Evolutionary conservation across 2,113 vertebrate genomes (phyloP).

Genomic region (Sinocyclocheilus rhinocerous): DNA sequence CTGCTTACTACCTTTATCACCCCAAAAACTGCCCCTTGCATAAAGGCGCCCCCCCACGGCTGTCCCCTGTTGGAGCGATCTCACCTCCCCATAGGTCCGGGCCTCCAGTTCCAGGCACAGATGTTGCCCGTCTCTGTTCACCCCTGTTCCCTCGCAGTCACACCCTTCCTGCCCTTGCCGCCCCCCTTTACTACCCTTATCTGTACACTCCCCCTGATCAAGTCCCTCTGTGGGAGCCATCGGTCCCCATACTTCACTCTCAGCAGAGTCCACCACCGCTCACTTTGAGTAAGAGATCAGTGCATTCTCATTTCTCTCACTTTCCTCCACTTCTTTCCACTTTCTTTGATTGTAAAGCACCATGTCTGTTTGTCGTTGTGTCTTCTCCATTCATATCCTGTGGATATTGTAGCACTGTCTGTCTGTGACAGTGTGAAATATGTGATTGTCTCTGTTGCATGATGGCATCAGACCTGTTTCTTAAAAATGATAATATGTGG

Average conservation of each 20-base stretch:
- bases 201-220: slow-evolving; percentile 70
- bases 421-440: slow-evolving; percentile 1
- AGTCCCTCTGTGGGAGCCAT: slow-evolving; percentile 64
- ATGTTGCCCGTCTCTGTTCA: slow-evolving; percentile 79
- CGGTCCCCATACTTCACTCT: slow-evolving; percentile 74
- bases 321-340: slow-evolving; percentile 37
- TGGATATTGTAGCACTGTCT: slow-evolving; percentile 2
- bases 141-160: slow-evolving; percentile 87
- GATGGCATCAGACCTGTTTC: background rate
- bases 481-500: background rate
- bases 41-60: slow-evolving; percentile 79
- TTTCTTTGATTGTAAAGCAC: background rate
- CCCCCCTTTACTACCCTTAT: slow-evolving; percentile 78
- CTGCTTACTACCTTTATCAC: slow-evolving; percentile 75
- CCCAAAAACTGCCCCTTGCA: slow-evolving; percentile 80
- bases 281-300: slow-evolving; percentile 76
- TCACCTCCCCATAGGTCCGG: slow-evolving; percentile 81
- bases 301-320: slow-evolving; percentile 59
- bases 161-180: slow-evolving; percentile 81
- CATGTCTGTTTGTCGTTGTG: slow-evolving; percentile 39
- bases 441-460: slow-evolving; percentile 16
- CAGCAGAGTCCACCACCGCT: slow-evolving; percentile 72
- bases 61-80: slow-evolving; percentile 86
- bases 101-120: slow-evolving; percentile 72
- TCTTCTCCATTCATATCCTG: slow-evolving; percentile 3